phyloP scores from a whole-genome alignment of 1,140 invertebrate genomes.

The Nephotettix cincticeps region DNA sequence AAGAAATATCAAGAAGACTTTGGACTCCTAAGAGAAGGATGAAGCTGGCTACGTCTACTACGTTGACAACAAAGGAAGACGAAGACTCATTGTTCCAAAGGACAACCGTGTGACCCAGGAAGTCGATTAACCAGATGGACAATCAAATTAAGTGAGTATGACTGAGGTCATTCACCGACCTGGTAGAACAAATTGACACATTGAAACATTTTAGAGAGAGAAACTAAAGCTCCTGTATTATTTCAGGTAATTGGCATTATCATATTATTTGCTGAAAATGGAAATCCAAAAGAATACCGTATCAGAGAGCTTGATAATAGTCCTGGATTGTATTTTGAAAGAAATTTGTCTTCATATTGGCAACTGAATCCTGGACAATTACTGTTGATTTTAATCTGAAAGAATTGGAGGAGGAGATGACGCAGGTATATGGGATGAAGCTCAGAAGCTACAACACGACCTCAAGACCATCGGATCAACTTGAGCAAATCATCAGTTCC shows the following conservation, averaged over 20 bases:
- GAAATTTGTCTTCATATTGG: background rate
- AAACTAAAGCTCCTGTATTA: background rate
- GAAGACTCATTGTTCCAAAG: background rate
- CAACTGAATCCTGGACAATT: conserved; percentile 5
- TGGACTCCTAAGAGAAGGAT: background rate
- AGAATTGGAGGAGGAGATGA: background rate
- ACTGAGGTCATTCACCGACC: background rate
- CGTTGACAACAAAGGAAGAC: background rate
- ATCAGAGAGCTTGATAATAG: background rate
- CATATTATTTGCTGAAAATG: background rate
- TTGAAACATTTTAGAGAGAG: conserved; percentile 12
- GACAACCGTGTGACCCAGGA: background rate
- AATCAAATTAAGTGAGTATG: background rate
- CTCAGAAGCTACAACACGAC: background rate
- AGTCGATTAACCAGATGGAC: background rate
- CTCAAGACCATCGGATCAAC: background rate
- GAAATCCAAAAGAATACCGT: background rate
- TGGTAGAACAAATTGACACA: background rate
- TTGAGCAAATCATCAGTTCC: background rate
- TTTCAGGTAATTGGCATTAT: background rate
- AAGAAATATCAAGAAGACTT: background rate
- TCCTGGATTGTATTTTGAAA: conserved; percentile 5
- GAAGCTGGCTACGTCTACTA: background rate
- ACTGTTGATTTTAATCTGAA: background rate
- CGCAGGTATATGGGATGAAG: background rate